Percentiles rank a stretch among this genome's conserved stretches.
Conservation (phyloP, 2,113 vertebrate genomes). For the Microcebus murinus region DNA sequence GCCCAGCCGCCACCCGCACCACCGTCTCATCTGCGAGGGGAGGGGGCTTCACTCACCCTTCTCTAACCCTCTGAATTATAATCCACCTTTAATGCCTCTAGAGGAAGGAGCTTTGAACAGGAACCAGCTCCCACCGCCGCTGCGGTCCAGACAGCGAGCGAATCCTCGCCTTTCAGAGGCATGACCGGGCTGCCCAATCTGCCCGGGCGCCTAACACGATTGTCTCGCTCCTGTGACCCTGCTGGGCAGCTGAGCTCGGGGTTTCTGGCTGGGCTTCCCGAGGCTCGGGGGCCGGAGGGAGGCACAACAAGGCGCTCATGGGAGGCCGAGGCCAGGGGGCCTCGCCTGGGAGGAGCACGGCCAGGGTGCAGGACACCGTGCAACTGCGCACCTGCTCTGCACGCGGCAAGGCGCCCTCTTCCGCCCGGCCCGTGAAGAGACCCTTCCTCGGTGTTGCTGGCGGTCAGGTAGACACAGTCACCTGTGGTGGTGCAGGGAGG, state of each 20-base stretch:
- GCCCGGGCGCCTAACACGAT: slow-evolving; percentile 78
- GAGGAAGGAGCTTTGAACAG: slow-evolving; percentile 80
- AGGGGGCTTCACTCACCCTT: slow-evolving; percentile 73
- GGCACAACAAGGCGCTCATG: too few relatives aligned
- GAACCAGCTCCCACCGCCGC: slow-evolving; percentile 72
- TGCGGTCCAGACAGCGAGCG: slow-evolving; percentile 71
- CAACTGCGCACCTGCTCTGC: neutral
- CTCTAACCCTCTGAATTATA: slow-evolving; percentile 81
- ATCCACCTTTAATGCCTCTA: slow-evolving; percentile 79
- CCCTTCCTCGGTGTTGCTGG: neutral
- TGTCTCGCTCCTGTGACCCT: slow-evolving; percentile 77
- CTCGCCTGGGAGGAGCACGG: neutral
- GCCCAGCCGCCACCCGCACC: slow-evolving; percentile 65
- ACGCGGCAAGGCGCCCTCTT: neutral
- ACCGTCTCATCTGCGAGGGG: slow-evolving; percentile 73
- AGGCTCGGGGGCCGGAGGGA: neutral
- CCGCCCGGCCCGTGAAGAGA: neutral
- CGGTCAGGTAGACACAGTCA: too few relatives aligned
- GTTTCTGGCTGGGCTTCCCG: neutral
- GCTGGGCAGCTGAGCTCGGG: slow-evolving; percentile 55
- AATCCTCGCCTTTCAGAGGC: slow-evolving; percentile 71
- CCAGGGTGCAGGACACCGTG: neutral
- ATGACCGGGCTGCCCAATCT: slow-evolving; percentile 79
- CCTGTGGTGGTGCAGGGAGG: neutral
- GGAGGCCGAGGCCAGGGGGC: neutral